phyloP scores from a whole-genome alignment of 2,113 vertebrate genomes.

The Brachyistius frenatus region DNA sequence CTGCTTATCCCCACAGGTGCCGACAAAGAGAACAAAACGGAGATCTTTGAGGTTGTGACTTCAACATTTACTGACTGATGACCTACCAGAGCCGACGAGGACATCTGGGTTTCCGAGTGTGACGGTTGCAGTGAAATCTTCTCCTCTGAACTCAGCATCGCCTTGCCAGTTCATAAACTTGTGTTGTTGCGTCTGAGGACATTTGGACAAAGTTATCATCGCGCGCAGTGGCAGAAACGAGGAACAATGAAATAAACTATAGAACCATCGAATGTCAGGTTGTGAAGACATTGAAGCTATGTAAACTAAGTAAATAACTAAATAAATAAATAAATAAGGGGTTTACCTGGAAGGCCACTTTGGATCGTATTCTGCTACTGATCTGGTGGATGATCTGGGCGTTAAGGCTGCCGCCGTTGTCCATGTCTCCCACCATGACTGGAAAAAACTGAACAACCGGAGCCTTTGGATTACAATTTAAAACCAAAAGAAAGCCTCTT shows the following conservation, averaged over 20 bases:
- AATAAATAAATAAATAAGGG: accelerated
- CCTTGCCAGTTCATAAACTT: slow-evolving; percentile 94
- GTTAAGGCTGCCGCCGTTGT: slow-evolving; percentile 91
- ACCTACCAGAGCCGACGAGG: slow-evolving; percentile 88
- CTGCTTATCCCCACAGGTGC: no score
- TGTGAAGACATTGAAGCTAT: background rate
- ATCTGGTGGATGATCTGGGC: slow-evolving; percentile 93
- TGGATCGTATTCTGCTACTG: slow-evolving; percentile 84
- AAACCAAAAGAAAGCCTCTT: accelerated
- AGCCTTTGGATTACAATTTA: accelerated
- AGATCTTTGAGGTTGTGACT: no score
- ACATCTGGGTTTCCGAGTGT: slow-evolving; percentile 91
- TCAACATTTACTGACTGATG: background rate
- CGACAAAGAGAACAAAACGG: no score
- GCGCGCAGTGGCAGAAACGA: no score
- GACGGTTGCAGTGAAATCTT: slow-evolving; percentile 88
- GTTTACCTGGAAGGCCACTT: slow-evolving; percentile 90
- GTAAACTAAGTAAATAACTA: background rate
- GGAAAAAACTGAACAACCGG: slow-evolving; percentile 85
- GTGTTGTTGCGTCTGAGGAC: slow-evolving; percentile 88
- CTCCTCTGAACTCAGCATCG: slow-evolving; percentile 88
- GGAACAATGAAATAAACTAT: no score
- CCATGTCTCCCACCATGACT: slow-evolving; percentile 91
- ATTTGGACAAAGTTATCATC: background rate
- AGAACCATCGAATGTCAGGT: background rate